Evolutionary conservation across 2,113 vertebrate species (phyloP).

Genomic region (Donacobius atricapilla): DNA sequence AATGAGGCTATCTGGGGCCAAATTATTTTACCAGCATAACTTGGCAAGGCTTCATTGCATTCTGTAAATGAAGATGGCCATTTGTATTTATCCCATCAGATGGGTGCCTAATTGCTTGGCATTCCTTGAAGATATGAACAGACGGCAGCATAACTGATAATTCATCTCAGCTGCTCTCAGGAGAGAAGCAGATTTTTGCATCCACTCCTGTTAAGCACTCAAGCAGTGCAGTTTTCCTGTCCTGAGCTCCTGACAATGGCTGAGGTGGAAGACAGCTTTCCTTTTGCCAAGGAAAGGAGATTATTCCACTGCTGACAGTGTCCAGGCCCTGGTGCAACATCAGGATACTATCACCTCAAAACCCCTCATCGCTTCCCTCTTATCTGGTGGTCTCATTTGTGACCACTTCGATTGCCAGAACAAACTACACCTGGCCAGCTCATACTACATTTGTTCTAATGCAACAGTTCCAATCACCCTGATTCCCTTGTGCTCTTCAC

Average conservation of each 20-base stretch:
- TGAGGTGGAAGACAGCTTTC: neutral
- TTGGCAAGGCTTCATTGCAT: neutral
- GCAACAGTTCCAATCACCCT: neutral
- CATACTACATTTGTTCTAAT: neutral
- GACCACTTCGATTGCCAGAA: neutral
- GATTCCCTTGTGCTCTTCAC: neutral
- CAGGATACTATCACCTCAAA: neutral
- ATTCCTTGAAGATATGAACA: neutral
- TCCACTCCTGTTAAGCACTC: neutral
- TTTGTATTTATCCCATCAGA: neutral
- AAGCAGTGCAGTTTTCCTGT: neutral
- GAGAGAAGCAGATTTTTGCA: neutral
- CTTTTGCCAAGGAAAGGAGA: neutral
- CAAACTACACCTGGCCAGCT: neutral
- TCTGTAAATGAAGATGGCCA: neutral
- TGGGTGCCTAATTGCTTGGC: conserved; percentile 40
- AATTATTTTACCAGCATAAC: neutral
- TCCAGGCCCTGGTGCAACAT: neutral
- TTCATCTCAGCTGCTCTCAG: neutral
- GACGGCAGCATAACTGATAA: neutral
- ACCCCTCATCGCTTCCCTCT: accelerated
- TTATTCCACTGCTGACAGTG: neutral
- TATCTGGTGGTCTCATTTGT: neutral
- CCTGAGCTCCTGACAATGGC: neutral
- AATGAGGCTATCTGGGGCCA: neutral